Conservation (phyloP, 1,140 invertebrate genomes). For the Melipona quadrifasciata region DNA sequence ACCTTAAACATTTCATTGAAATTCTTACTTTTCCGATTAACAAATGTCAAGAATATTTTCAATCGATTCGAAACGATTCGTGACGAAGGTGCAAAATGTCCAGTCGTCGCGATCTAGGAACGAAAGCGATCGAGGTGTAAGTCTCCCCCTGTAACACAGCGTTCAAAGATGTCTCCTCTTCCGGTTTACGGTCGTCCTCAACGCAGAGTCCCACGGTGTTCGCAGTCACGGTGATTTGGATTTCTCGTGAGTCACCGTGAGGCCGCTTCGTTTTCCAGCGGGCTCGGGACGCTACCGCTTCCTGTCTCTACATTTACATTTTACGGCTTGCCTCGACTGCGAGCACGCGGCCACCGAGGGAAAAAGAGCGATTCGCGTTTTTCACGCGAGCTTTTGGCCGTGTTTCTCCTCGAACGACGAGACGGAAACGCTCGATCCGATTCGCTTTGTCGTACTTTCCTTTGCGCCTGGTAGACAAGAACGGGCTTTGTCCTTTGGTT, state of each 20-base stretch:
- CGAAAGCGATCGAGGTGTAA: not conserved
- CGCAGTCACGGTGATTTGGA: conserved; percentile 53
- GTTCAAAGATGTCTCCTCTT: conserved; percentile 35
- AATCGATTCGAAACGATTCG: not conserved
- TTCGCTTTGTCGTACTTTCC: not conserved
- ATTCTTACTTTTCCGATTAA: too few species aligned
- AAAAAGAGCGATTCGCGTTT: conserved; percentile 1
- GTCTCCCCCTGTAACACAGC: not conserved
- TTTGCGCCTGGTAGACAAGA: too few species aligned
- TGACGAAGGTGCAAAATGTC: not conserved
- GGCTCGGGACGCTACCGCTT: conserved; percentile 35
- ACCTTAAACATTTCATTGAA: too few species aligned
- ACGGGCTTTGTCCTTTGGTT: too few species aligned
- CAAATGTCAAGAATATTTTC: too few species aligned
- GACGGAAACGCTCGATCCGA: conserved; percentile 1
- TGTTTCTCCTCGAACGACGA: not conserved
- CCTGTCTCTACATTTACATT: conserved; percentile 59
- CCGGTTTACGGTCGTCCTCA: conserved; percentile 43
- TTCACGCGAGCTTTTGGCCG: not conserved
- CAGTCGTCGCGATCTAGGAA: too few species aligned
- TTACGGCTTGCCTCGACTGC: conserved; percentile 20
- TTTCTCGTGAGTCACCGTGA: conserved; percentile 55
- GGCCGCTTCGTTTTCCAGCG: conserved; percentile 52
- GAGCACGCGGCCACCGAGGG: not conserved
- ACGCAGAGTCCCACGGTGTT: conserved; percentile 16